Base-by-base conservation (phyloP, 2,797 vertebrate genomes). In the Periparus ater region DNA sequence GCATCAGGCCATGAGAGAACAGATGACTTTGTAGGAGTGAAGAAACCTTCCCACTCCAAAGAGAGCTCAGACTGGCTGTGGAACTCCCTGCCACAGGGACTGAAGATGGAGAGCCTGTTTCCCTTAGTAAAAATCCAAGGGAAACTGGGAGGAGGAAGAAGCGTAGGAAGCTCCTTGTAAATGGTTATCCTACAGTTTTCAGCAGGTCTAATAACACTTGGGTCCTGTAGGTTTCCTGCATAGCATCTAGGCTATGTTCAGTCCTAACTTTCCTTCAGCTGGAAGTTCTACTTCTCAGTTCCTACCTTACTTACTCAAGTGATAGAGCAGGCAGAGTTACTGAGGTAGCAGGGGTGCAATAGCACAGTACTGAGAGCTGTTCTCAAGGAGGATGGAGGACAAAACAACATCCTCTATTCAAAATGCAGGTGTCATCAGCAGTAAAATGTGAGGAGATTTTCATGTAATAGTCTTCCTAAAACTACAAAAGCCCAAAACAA, bases 321-420 rank as follows among this genome's bases (percentile, higher is more conserved):
- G 47, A 44, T 4, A 74, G 10, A 27, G 48, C 34, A 50, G 62
- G 53, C 40, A 78, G 67, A 50, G 54, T 32, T 48, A 36, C 17
- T 32, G 51, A 77, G 30, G 20, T 2, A 66, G 36, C 27, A 63
- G 75, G 62, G 40, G 8, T 60, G 13, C 15, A 70, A 2, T 4
- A 66, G 11, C 21, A 21, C 38, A 55, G 30, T 8, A 42, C 30
- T 13, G 30, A 0, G 1, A 85, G 22, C 11, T 20, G 3, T n/a
- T 54, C 71, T 66, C 36, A 60, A 6, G 7, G 38, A 48, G 48
- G 36, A 32, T 7, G 7, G 38, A 48, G 48, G n/a, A 32, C 34
- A 66, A 54, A 75, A 58, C 13, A 7, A 58, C 30, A 22, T 13
- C 19, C 18, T 68, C 22, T 42, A 13, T 45, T 71, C 48, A 58